Base-by-base conservation (phyloP, 2,888 invertebrate species). In the Agrotis exclamationis region DNA sequence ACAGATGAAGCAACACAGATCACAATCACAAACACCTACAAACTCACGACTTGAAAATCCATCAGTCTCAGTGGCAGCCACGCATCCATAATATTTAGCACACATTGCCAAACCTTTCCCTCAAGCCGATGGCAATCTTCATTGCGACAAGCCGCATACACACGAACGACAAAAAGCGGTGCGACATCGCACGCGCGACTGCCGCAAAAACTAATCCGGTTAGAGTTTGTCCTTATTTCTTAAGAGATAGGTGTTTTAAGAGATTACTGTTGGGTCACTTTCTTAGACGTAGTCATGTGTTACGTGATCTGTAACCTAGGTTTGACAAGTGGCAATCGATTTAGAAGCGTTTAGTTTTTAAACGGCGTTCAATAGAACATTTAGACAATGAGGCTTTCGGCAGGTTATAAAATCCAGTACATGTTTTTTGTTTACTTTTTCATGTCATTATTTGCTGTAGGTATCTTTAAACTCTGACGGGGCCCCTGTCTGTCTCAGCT, bases 61-160 rank as follows among this genome's bases (percentile, higher is more conserved):
- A 74, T 70, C 59, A 78, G 45, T 51, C 47, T 18, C 9, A 60
- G 45, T 51, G 28, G 13, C 9, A 60, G 63, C 45, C n/a, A 70
- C 63, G 53, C 67, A 64, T 73, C 63, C 47, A 64, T 24, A 56
- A 59, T 63, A 74, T 78, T 57, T 18, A 70, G 70, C 58, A 24
- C 53, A 16, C 16, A 70, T 83, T 80, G 56, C 71, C 63, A 78
- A 83, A 83, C 78, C 70, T 63, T 69, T 74, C 74, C 71, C 59
- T 68, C 63, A 57, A 56, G 59, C 51, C 48, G 63, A 74, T 70
- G 71, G 24, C 69, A 76, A 80, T 81, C 77, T 69, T 68, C 48
- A 72, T 87, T 87, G 67, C 86, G 83, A 77, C 74, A 86, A 78
- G 73, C 67, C 72, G 62, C 79, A 67, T 86, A 83, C 86, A 82